Evolutionary conservation across 2,888 invertebrate species (phyloP).

Genomic region (Drosophila infuscata): DNA sequence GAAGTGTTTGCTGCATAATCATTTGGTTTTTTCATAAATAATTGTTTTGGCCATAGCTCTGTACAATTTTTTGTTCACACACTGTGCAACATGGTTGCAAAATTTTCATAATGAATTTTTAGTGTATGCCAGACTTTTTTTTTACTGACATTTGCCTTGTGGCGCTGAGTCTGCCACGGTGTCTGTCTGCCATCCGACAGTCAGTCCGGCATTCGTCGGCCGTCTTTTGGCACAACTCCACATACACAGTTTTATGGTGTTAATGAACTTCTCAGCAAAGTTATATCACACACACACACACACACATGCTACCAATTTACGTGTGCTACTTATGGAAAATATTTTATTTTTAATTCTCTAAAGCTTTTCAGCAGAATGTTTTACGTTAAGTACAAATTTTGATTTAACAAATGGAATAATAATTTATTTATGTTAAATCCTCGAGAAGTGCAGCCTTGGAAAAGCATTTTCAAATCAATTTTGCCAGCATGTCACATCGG

Average conservation of each 20-base stretch:
- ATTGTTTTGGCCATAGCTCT: conserved; percentile 66
- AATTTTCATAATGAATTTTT: conserved; percentile 79
- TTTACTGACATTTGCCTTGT: conserved; percentile 38
- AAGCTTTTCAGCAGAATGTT: not conserved
- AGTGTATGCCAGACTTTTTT: conserved; percentile 67
- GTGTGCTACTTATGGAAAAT: conserved; percentile 17
- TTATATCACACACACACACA: conserved; percentile 21
- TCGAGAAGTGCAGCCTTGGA: not conserved
- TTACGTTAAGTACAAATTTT: no score
- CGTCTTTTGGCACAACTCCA: conserved; percentile 62
- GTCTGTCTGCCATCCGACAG: conserved; percentile 19
- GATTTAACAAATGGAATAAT: no score
- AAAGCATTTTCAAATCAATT: not conserved
- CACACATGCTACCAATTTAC: conserved; percentile 10
- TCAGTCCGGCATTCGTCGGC: conserved; percentile 38
- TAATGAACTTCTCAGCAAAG: conserved; percentile 71
- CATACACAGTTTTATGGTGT: conserved; percentile 68
- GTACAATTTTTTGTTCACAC: conserved; percentile 37
- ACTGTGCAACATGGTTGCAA: conserved; percentile 59
- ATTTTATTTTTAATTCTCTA: not conserved
- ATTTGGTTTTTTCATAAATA: conserved; percentile 74
- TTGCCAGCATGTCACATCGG: conserved; percentile 3
- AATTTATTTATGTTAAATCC: not conserved
- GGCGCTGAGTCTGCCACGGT: conserved; percentile 48
- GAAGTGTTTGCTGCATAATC: conserved; percentile 71